These are phyloP conservation scores for Helicoverpa armigera DNA, from an alignment of 1,140 invertebrate species.

Conservation along the genomic window DNA sequence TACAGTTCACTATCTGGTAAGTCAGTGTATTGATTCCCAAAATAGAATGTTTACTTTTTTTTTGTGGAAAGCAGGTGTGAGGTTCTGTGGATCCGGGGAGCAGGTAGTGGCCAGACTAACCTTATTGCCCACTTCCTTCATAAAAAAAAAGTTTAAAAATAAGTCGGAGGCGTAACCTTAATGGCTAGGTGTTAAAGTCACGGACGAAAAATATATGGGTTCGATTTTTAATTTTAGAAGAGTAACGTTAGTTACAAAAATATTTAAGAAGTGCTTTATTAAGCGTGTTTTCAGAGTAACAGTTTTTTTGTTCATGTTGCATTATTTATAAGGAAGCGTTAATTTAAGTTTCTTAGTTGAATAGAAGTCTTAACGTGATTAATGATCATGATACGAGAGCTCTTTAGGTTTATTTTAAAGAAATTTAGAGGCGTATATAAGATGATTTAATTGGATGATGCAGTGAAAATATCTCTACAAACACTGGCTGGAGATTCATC, in stretches of 20 bases:
- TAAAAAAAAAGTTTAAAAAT: constrained; percentile 64
- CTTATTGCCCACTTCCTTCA: constrained; percentile 73
- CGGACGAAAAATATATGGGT: constrained; percentile 57
- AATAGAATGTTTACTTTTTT: constrained; percentile 81
- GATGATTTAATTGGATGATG: constrained; percentile 69
- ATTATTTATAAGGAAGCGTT: constrained; percentile 70
- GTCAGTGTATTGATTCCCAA: constrained; percentile 61
- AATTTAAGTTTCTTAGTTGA: constrained; percentile 56
- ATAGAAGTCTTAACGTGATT: constrained; percentile 67
- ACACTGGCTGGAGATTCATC: constrained; percentile 11
- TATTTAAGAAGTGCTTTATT: constrained; percentile 19
- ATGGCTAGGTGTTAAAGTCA: constrained; percentile 67
- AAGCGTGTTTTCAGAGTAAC: constrained; percentile 40
- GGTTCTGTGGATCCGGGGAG: constrained; percentile 52
- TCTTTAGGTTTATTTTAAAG: constrained; percentile 66
- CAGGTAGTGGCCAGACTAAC: constrained; percentile 72
- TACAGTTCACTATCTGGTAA: constrained; percentile 63
- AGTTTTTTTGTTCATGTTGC: constrained; percentile 56
- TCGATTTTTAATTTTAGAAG: constrained; percentile 30
- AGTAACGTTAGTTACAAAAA: constrained; percentile 3
- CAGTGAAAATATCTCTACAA: constrained; percentile 53
- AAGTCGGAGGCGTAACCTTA: constrained; percentile 61
- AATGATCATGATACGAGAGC: constrained; percentile 59
- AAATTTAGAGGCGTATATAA: constrained; percentile 27
- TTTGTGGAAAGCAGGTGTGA: constrained; percentile 77